Evolutionary conservation across 2,888 invertebrate genomes (phyloP).

Genomic region (Alviniconcha strummeri): DNA sequence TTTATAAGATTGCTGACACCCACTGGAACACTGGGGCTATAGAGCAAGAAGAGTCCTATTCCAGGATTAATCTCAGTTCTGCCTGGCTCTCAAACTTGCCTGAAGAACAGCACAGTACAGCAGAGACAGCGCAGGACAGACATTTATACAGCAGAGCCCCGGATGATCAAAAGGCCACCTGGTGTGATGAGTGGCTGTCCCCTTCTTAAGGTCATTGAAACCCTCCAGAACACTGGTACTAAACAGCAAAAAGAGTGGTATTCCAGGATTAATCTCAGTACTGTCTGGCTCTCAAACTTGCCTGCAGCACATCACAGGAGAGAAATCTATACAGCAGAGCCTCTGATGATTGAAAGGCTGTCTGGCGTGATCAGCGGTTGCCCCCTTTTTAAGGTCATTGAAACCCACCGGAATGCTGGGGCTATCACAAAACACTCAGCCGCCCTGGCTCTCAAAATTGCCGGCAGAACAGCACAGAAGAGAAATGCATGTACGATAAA

Average conservation of each 20-base stretch:
- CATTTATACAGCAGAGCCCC: background rate
- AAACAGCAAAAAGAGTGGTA: background rate
- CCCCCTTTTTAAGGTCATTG: too few species aligned
- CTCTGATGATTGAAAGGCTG: background rate
- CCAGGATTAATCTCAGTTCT: background rate
- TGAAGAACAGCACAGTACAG: background rate
- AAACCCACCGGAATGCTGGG: too few species aligned
- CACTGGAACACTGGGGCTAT: too few species aligned
- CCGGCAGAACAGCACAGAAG: too few species aligned
- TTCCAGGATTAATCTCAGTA: background rate
- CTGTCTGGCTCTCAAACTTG: background rate
- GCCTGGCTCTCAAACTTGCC: background rate
- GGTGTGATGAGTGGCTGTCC: too few species aligned
- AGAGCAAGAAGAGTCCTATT: background rate
- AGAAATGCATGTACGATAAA: too few species aligned
- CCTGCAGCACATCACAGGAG: background rate
- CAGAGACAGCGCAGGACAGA: background rate
- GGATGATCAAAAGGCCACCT: background rate
- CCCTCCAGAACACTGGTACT: too few species aligned
- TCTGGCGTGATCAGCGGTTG: too few species aligned
- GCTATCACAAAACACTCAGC: background rate
- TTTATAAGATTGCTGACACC: too few species aligned
- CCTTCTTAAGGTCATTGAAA: too few species aligned
- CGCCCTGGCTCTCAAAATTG: background rate
- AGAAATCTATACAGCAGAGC: background rate